Percentiles rank a stretch among this genome's conserved stretches.
phyloP scores from a whole-genome alignment of 2,888 invertebrate species.

The Lasioglossum marginatum region DNA sequence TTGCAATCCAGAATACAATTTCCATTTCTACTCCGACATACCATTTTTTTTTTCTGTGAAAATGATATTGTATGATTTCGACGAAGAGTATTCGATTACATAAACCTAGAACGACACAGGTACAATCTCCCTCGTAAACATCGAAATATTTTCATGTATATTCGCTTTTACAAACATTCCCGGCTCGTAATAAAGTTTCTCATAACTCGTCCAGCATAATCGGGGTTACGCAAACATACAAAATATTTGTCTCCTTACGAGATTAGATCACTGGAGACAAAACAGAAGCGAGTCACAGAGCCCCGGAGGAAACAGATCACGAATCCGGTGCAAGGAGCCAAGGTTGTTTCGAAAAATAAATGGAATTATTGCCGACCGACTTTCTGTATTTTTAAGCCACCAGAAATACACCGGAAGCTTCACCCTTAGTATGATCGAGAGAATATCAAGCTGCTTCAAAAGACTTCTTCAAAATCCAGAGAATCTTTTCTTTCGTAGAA shows the following conservation, averaged over 20 bases:
- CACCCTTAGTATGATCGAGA: neutral
- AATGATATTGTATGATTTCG: neutral
- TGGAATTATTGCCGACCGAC: neutral
- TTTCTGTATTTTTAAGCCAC: slow-evolving; percentile 1
- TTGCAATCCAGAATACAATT: neutral
- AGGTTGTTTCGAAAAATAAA: neutral
- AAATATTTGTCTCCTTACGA: slow-evolving; percentile 7
- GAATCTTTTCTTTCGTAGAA: neutral
- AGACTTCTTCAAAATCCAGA: neutral
- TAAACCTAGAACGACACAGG: neutral
- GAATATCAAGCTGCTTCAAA: neutral
- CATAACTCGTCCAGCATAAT: neutral
- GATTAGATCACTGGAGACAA: neutral
- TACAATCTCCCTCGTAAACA: neutral
- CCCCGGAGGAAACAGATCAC: neutral
- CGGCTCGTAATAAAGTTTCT: neutral
- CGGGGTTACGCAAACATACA: neutral
- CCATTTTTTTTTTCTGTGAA: neutral
- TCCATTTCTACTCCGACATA: neutral
- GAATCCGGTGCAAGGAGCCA: neutral
- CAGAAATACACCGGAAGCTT: neutral
- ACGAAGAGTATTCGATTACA: too few relatives aligned
- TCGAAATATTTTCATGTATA: neutral
- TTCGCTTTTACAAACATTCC: neutral
- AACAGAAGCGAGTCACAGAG: neutral